Base-by-base conservation (phyloP, 2,888 invertebrate species). In the Drosophila seclusa region DNA sequence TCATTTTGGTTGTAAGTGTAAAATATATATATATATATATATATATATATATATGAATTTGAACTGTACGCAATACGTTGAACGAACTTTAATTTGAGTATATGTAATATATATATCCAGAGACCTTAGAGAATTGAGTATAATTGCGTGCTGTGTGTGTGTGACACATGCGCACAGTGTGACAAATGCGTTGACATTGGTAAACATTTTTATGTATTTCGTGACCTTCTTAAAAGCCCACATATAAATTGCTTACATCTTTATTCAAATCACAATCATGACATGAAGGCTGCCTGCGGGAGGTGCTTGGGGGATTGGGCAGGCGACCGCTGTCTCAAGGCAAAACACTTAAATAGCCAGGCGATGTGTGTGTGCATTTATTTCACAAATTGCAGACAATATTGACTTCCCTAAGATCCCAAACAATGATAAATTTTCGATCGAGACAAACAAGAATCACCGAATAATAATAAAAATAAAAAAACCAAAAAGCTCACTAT, bases 201-300 rank as follows among this genome's bases (percentile, higher is more conserved):
- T 57, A 71, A 16, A 63, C 48, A 79, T 61, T 76, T 45, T 78
- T 36, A 66, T 73, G 27, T 78, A 70, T 64, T 58, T 54, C 61
- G 68, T 42, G 45, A 55, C 31, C 21, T 29, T 78, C 78, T 78
- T 59, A 68, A 67, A 70, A 68, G 50, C 49, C 58, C 65, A 45
- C 45, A 24, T 16, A 54, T 71, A 32, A 68, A 64, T 72, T 79
- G 77, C 73, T 63, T 58, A 81, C 61, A 82, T 73, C 75, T 80
- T 72, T 81, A 84, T 83, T 80, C 82, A 80, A 82, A 79, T 72
- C 81, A 79, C 78, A 74, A 58, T 18, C 64, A 57, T 59, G 54
- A 29, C 52, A 70, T 29, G 18, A 34, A 18, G 52, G 55, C 45
- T 52, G 52, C 49, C 38, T 49, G 49, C 27, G 58, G 52, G 53